These are phyloP conservation scores for Cettia cetti DNA, from an alignment of 2,113 vertebrate species.

Conservation along the genomic window DNA sequence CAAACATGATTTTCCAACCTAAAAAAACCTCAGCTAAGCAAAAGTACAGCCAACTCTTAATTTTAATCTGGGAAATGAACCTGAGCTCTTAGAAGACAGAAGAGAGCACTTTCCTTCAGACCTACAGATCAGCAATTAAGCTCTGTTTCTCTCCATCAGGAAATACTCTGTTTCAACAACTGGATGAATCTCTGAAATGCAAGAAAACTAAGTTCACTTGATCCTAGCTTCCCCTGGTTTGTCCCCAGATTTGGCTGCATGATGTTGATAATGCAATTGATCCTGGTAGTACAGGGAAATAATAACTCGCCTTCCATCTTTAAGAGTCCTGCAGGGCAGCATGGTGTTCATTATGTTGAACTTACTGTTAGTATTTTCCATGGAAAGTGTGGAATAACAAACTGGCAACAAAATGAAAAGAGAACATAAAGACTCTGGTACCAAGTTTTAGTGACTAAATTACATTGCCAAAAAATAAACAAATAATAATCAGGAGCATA, in stretches of 20 bases:
- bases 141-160: neutral
- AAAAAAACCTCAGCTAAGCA: neutral
- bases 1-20: neutral
- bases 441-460: slow-evolving; percentile 4
- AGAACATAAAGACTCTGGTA: neutral
- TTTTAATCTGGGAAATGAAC: neutral
- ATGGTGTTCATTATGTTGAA: neutral
- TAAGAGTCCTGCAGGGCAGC: neutral
- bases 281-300: neutral
- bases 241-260: neutral
- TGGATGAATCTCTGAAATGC: neutral
- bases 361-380: neutral
- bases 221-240: neutral
- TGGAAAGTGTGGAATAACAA: neutral
- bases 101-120: neutral
- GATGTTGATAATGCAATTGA: neutral
- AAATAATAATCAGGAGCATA: slow-evolving; percentile 11
- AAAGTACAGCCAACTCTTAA: neutral
- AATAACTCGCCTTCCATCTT: neutral
- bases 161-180: neutral
- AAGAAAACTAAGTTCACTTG: neutral
- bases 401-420: neutral
- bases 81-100: neutral
- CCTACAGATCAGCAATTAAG: neutral
- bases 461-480: slow-evolving; percentile 13